Evolutionary conservation across 2,888 invertebrate species (phyloP).

Genomic region (Campoplex nolae): DNA sequence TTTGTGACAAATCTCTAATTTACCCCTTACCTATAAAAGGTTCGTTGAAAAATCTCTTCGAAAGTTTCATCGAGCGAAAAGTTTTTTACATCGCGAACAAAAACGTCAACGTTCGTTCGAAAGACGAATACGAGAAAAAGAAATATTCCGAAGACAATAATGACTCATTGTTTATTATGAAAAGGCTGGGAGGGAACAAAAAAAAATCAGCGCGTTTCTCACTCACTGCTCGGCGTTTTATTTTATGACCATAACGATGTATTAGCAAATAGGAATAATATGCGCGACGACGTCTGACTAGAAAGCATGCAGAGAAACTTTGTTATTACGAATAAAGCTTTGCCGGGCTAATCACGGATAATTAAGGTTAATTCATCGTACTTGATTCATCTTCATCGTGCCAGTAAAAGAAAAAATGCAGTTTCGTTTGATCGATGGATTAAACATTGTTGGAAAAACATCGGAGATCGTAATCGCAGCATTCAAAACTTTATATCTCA

Average conservation of each 20-base stretch:
- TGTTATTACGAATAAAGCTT: conserved; percentile 76
- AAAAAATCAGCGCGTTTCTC: neutral
- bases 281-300: conserved; percentile 68
- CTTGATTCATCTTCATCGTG: neutral
- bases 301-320: conserved; percentile 83
- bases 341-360: conserved; percentile 13
- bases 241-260: conserved; percentile 40
- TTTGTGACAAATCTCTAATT: neutral
- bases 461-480: neutral
- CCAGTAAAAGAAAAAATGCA: neutral
- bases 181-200: neutral
- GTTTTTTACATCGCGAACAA: neutral
- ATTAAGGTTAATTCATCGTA: neutral
- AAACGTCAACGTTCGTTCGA: neutral
- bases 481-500: neutral
- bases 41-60: neutral
- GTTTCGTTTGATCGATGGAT: neutral
- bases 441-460: neutral
- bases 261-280: conserved; percentile 36
- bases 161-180: neutral
- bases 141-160: neutral
- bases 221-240: neutral
- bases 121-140: neutral
- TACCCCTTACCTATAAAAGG: neutral
- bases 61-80: neutral